A percentile compares a stretch with the other conserved stretches of the same genome.
Evolutionary conservation across 1,140 invertebrate species (phyloP).

Genomic region (Listronotus oregonensis): DNA sequence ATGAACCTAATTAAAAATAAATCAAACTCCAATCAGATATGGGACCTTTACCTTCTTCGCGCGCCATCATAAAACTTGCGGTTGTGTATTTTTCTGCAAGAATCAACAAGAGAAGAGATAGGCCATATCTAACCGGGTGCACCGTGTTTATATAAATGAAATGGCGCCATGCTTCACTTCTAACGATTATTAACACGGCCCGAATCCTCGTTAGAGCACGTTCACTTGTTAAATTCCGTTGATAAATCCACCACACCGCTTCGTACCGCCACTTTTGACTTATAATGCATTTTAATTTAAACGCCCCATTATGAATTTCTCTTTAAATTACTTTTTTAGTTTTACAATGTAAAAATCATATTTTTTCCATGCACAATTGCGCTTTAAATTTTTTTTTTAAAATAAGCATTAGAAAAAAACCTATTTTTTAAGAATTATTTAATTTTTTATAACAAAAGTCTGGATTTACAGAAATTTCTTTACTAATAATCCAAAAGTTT

Average conservation of each 20-base stretch:
- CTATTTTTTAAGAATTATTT: too few species aligned
- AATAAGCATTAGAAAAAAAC: too few species aligned
- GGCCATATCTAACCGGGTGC: constrained; percentile 48
- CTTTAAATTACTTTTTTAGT: too few species aligned
- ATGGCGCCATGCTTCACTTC: constrained; percentile 54
- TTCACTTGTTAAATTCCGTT: constrained; percentile 51
- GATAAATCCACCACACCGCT: constrained; percentile 43
- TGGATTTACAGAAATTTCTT: too few species aligned
- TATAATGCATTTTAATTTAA: constrained; percentile 4
- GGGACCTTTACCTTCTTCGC: constrained; percentile 27
- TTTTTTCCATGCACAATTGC: too few species aligned
- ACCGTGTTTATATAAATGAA: constrained; percentile 56
- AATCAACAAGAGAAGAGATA: constrained; percentile 51
- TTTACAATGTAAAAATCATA: too few species aligned
- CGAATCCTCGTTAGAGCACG: constrained; percentile 55
- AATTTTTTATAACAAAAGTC: too few species aligned
- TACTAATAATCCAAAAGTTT: too few species aligned
- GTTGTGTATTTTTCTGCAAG: constrained; percentile 43
- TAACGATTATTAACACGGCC: constrained; percentile 54
- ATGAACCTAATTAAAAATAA: constrained; percentile 36
- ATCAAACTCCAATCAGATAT: constrained; percentile 31
- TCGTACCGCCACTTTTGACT: constrained; percentile 19
- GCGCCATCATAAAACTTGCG: constrained; percentile 25
- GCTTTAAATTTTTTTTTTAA: too few species aligned
- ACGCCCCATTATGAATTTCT: too few species aligned